phyloP scores from a whole-genome alignment of 2,888 invertebrate species.

The Drosophila paracracens region DNA sequence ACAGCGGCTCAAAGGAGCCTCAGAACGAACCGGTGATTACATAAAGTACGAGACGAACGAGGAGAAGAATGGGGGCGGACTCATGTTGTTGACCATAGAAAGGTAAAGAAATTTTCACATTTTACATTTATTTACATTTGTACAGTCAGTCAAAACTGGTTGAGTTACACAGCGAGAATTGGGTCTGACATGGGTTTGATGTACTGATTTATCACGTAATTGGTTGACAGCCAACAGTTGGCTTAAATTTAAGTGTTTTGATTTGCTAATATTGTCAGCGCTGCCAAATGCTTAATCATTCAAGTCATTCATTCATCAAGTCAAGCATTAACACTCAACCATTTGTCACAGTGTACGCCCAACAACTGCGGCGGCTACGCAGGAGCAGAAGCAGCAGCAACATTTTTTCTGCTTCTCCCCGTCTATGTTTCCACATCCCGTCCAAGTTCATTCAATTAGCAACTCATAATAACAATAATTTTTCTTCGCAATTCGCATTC shows the following conservation, averaged over 20 bases:
- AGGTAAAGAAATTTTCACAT: conserved; percentile 46
- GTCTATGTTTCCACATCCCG: conserved; percentile 34
- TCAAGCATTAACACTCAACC: conserved; percentile 2
- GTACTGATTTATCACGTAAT: conserved; percentile 17
- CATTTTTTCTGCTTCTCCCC: conserved; percentile 20
- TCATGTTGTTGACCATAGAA: conserved; percentile 12
- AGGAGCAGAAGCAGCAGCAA: conserved; percentile 22
- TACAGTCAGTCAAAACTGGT: conserved; percentile 30
- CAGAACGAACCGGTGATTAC: conserved; percentile 52
- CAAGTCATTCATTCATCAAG: conserved; percentile 10
- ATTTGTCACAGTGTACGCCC: conserved; percentile 44
- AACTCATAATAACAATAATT: conserved; percentile 81
- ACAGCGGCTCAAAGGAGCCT: conserved; percentile 25
- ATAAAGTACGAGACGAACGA: conserved; percentile 24
- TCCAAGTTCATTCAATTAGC: conserved; percentile 78
- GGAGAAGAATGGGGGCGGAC: not conserved
- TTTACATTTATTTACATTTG: conserved; percentile 71
- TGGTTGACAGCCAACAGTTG: conserved; percentile 25
- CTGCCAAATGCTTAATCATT: conserved; percentile 35
- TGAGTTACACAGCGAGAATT: conserved; percentile 45
- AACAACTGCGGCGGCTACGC: conserved; percentile 10
- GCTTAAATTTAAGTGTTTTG: conserved; percentile 24
- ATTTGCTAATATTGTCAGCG: conserved; percentile 31
- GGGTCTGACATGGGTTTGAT: conserved; percentile 43
- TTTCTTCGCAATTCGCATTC: conserved; percentile 76